A percentile compares a stretch with the other conserved stretches of the same genome.
These are phyloP conservation scores for Falcunculus frontatus DNA, from an alignment of 2,113 vertebrate genomes.

Conservation along the genomic window DNA sequence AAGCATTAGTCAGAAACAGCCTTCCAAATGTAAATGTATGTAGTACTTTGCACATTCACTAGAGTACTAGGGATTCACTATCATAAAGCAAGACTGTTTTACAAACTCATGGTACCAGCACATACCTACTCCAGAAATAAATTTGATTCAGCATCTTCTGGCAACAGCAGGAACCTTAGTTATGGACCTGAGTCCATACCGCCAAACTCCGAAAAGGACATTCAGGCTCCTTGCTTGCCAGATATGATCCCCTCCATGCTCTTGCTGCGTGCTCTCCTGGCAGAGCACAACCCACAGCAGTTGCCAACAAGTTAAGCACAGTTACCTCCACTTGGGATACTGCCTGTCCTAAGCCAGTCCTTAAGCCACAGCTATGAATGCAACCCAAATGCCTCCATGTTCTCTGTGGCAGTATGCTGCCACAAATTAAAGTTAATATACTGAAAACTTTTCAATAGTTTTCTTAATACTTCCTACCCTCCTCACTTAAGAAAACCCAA, in stretches of 20 bases:
- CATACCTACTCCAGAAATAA: background rate
- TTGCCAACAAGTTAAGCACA: background rate
- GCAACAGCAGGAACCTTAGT: background rate
- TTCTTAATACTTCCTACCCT: background rate
- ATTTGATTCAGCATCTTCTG: background rate
- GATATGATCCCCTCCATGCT: rapidly evolving
- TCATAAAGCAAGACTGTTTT: background rate
- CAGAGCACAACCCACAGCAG: background rate
- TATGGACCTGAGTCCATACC: background rate
- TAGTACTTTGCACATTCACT: background rate
- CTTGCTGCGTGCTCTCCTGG: background rate
- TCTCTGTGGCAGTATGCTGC: background rate
- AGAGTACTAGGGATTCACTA: background rate
- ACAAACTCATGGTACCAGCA: background rate
- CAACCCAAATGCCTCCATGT: background rate
- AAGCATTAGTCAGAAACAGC: background rate
- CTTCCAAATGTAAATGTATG: background rate
- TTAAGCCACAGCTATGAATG: background rate
- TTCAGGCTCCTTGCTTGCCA: background rate
- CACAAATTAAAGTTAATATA: background rate
- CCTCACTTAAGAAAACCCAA: background rate
- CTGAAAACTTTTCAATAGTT: background rate
- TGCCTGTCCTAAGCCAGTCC: background rate
- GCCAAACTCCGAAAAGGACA: background rate
- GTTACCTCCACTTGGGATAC: background rate